Base-by-base conservation (phyloP, 2,888 invertebrate genomes). In the Reticulitermes lucifugus region DNA sequence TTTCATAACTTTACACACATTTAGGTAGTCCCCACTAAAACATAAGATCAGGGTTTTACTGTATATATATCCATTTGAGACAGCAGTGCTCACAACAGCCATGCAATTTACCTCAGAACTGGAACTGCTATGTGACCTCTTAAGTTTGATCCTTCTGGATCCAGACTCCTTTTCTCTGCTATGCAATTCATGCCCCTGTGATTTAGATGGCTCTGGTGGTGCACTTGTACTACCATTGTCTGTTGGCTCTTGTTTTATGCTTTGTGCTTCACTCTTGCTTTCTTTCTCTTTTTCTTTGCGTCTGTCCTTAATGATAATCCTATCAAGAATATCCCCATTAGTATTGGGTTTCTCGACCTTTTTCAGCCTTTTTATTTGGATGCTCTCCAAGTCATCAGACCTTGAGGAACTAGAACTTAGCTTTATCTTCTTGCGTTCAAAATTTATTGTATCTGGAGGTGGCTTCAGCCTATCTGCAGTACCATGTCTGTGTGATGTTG, bases 401-500 rank as follows among this genome's bases (percentile, higher is more conserved):
- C 70, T 59, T 14, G 83, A 65, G n/a, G 65, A 80, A 10, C 55
- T 65, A n/a, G 79, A 73, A 55, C 60, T 86, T 7, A 86, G 75
- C 65, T 59, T 84, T 46, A 86, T 86, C 65, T 73, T 85, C 35
- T 84, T 86, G 41, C 83, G 77, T 83, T 84, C 81, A 77, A 80
- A 83, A 83, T 84, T 85, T 18, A 86, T 82, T 65, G 65, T 65
- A 82, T 85, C 86, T 22, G 85, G 85, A 7, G 86, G 85, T 35
- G 86, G 85, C 35, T 86, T 86, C 29, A 85, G 73, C 14, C 85
- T 81, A 59, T 79, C 84, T n/a, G 71, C 82, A 25, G 46, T 70
- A 25, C n/a, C 41, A 46, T 77, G 46, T 21, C 21, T 7, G 7
- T 21, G 43, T 5, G 83, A 83, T 51, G 22, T 22, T 59, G 83